Conservation (phyloP, 2,888 invertebrate genomes). For the Octonoba sinensis region DNA sequence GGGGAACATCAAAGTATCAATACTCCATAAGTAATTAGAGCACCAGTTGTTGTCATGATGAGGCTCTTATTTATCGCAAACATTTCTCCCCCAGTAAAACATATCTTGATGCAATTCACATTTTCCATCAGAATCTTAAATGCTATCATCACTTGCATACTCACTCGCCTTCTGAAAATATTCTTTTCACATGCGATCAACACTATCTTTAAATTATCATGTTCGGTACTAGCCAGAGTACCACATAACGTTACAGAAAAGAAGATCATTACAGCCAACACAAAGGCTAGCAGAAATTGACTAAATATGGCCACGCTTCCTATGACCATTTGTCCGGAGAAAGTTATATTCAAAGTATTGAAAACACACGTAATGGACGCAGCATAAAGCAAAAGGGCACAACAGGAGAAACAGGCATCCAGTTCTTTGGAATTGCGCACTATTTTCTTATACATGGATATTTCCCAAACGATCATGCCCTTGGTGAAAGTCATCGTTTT, state of each 20-base stretch:
- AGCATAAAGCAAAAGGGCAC: constrained; percentile 18
- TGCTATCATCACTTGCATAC: background rate
- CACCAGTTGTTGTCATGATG: constrained; percentile 27
- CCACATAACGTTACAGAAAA: constrained; percentile 8
- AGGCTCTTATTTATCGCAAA: constrained; percentile 20
- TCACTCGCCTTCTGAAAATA: background rate
- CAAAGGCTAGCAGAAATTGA: constrained; percentile 1
- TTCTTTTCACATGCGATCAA: constrained; percentile 12
- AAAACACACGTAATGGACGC: constrained; percentile 28
- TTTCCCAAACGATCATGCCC: background rate
- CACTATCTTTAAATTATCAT: constrained; percentile 13
- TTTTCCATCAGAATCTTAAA: constrained; percentile 13
- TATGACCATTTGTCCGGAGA: background rate
- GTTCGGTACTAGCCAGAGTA: background rate
- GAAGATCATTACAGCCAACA: constrained; percentile 25
- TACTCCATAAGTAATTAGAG: constrained; percentile 33
- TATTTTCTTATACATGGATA: constrained; percentile 20
- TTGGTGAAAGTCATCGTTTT: background rate
- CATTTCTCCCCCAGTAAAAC: constrained; percentile 35
- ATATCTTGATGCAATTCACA: background rate
- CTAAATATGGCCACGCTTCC: background rate
- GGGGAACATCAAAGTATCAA: constrained; percentile 5
- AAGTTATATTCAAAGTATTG: constrained; percentile 6
- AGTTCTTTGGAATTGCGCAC: constrained; percentile 10
- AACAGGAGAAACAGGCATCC: constrained; percentile 6